Percentiles rank a stretch among this genome's conserved stretches.
Evolutionary conservation across 2,888 invertebrate species (phyloP).

Genomic region (Scaptomyza parva): DNA sequence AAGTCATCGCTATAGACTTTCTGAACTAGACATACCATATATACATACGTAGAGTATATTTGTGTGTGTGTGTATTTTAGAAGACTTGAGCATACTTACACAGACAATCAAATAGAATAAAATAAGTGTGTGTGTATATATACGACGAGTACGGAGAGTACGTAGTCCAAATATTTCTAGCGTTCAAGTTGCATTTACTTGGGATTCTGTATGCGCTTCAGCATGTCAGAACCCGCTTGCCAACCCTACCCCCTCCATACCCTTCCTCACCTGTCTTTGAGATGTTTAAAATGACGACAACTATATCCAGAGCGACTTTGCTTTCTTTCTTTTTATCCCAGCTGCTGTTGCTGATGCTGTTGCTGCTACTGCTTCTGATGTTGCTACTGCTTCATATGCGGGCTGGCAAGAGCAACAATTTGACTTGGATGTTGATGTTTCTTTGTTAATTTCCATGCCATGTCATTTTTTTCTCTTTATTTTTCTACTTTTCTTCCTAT

Average conservation of each 20-base stretch:
- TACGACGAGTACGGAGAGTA: conserved; percentile 35
- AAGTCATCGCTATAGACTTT: conserved; percentile 63
- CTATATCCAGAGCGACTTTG: conserved; percentile 64
- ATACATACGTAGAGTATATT: not conserved
- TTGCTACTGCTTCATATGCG: conserved; percentile 37
- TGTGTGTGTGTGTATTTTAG: conserved; percentile 14
- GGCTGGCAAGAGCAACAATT: conserved; percentile 58
- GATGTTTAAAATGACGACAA: conserved; percentile 73
- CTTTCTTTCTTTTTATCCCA: too few species aligned
- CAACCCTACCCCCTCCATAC: not conserved
- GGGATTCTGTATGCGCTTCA: conserved; percentile 38
- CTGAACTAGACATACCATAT: conserved; percentile 43
- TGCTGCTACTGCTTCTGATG: too few species aligned
- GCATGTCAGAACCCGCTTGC: conserved; percentile 39
- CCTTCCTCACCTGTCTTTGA: conserved; percentile 37
- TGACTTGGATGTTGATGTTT: conserved; percentile 76
- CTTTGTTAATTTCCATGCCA: conserved; percentile 74
- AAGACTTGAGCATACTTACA: conserved; percentile 60
- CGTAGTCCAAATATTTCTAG: conserved; percentile 61
- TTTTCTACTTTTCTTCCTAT: not conserved
- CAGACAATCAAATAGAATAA: conserved; percentile 71
- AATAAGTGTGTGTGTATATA: conserved; percentile 33
- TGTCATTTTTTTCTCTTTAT: conserved; percentile 37
- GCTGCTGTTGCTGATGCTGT: too few species aligned
- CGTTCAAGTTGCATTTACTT: conserved; percentile 65